Base-by-base conservation (phyloP, 2,888 invertebrate species). In the Lypha dubia region DNA sequence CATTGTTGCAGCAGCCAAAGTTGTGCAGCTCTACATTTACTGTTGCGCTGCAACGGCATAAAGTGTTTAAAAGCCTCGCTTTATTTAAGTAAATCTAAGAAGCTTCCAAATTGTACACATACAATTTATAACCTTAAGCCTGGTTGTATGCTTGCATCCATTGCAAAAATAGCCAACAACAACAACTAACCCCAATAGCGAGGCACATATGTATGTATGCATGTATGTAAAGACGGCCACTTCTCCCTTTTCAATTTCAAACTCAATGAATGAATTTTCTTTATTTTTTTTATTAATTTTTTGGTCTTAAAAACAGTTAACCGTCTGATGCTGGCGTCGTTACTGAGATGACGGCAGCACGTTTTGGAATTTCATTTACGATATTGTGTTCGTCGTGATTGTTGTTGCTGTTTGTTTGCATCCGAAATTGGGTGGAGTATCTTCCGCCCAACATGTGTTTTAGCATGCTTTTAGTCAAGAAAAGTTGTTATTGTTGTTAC, bases 391-490 rank as follows among this genome's bases (percentile, higher is more conserved):
- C 41, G 51, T 62, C n/a, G 24, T 41, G 22, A 46, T 77, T 75
- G 75, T 77, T 80, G 60, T 80, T 80, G 70, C 60, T 56, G 58
- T 77, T 79, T 83, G 80, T 81, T 85, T 88, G 89, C 89, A 90
- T 89, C 90, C 89, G 89, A 90, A 89, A 89, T 90, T 91, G 90
- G 90, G 90, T 90, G 90, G 90, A 90, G 90, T 88, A 90, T 91
- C 90, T 83, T 77, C 79, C 76, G 68, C 84, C 77, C 86, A 87
- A 86, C 84, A 82, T 83, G 83, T 81, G 79, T 79, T 81, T 85
- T 83, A 80, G 83, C 83, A 81, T 79, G 84, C 68, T 85, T 81
- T 83, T 81, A 51, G 77, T 62, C 77, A 79, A 62, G 56, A 35
- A 44, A 56, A 77, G 17, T 68, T 73, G 53, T 76, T 80, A 46